Evolutionary conservation across 2,113 vertebrate genomes (phyloP).

Genomic region (Ariopsis seemanni): DNA sequence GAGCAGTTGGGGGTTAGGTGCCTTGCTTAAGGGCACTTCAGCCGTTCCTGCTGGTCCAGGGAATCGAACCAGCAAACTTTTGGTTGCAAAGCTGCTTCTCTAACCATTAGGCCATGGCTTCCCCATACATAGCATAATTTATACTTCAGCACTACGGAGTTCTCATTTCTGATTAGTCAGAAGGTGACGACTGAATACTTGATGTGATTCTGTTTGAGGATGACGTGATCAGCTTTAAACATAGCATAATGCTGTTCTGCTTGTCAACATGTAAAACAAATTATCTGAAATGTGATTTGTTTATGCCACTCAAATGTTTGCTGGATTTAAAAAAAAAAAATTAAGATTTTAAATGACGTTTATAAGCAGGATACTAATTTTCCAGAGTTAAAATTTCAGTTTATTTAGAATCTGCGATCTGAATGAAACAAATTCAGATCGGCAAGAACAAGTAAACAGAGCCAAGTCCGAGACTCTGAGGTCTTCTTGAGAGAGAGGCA

Average conservation of each 20-base stretch:
- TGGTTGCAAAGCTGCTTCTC: too few species aligned
- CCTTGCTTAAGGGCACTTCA: too few species aligned
- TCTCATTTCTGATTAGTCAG: too few species aligned
- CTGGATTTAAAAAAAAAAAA: too few species aligned
- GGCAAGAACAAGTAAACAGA: background rate
- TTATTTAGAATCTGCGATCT: background rate
- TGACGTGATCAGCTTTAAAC: background rate
- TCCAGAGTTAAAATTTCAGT: background rate
- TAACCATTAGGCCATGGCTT: too few species aligned
- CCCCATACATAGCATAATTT: background rate
- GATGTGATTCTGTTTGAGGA: background rate
- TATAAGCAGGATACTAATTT: background rate
- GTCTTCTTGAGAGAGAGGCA: too few species aligned
- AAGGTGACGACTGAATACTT: too few species aligned
- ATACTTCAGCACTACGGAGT: too few species aligned
- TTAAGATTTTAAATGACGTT: background rate
- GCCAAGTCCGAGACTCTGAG: background rate
- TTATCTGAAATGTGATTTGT: background rate
- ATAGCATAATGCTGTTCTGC: background rate
- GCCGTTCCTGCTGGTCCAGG: too few species aligned
- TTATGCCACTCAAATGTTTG: background rate
- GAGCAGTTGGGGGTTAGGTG: too few species aligned
- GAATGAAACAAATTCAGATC: background rate
- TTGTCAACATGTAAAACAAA: too few species aligned
- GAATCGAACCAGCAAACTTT: too few species aligned